A percentile compares a stretch with the other conserved stretches of the same genome.
These are phyloP conservation scores for Pomacea canaliculata DNA, from an alignment of 2,888 invertebrate genomes.

Conservation along the genomic window DNA sequence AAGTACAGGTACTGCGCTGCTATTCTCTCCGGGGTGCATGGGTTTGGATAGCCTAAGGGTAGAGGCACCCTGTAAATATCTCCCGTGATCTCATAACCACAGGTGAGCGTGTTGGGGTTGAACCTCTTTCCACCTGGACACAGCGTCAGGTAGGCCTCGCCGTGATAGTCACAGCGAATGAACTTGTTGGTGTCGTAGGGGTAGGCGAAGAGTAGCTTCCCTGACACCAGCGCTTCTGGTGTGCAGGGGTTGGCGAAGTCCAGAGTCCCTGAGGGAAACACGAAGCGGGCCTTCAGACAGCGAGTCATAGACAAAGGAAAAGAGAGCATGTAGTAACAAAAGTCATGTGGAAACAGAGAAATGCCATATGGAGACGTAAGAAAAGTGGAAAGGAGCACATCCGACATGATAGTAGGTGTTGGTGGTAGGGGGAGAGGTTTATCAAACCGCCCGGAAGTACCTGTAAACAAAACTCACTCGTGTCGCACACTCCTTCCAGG, in stretches of 20 bases:
- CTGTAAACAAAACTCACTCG: too few species aligned
- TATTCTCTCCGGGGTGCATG: slow-evolving; percentile 24
- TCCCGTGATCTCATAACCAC: slow-evolving; percentile 3
- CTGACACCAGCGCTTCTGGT: slow-evolving; percentile 18
- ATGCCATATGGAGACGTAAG: too few species aligned
- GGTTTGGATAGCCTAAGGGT: slow-evolving; percentile 9
- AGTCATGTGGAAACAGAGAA: too few species aligned
- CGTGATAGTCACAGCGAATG: slow-evolving; percentile 38
- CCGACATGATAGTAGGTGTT: too few species aligned
- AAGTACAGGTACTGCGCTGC: slow-evolving; percentile 23
- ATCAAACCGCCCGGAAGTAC: not conserved
- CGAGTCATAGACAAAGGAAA: too few species aligned
- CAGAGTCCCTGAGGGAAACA: not conserved
- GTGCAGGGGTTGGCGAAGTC: slow-evolving; percentile 33
- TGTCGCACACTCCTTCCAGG: too few species aligned
- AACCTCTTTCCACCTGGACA: slow-evolving; percentile 25
- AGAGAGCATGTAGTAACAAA: too few species aligned
- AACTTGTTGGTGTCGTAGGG: slow-evolving; percentile 39
- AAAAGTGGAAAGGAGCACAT: too few species aligned
- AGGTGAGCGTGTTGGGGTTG: slow-evolving; percentile 10
- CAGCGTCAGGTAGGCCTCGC: slow-evolving; percentile 32
- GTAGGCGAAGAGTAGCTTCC: slow-evolving; percentile 35
- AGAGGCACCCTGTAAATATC: not conserved
- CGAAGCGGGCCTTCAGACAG: not conserved
- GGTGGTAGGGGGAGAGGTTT: too few species aligned